Evolutionary conservation across 2,888 invertebrate genomes (phyloP), one percentile per base, ranked within the genome.

Genomic region (Cheilosia scutellata): DNA sequence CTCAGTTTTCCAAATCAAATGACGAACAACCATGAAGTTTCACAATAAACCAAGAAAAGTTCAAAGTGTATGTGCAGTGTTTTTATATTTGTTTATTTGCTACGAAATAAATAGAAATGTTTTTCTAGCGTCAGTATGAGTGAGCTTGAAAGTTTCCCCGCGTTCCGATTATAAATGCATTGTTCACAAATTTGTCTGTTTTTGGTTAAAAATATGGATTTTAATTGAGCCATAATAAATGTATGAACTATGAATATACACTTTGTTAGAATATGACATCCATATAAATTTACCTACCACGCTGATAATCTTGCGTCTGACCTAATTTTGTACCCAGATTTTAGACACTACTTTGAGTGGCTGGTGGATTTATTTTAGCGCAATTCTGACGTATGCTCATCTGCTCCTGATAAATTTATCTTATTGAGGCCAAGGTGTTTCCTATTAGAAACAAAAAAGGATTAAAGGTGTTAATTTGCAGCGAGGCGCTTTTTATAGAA

Each of bases 31-130:
- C 72, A 86, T 86, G 86, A 86, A 86, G 86, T 82, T 82, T 80
- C 86, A 82, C 86, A 82, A 86, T 86, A 86, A 86, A 86, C 80
- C 86, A 86, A 86, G 86, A 76, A 82, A 77, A 86, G 86, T 86
- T 76, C 86, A 77, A 82, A 86, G 86, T 80, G 86, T 86, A 86
- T 86, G 86, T 86, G 82, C 86, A 72, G 62, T 82, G 80, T 77
- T 80, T 79, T 74, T 75, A 77, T 77, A 84, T 75, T 84, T 84
- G 84, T 84, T 84, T 84, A 79, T 74, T 70, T 84, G 20, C 44
- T 66, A 75, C 44, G 65, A 75, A 76, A 70, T 62, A 70, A 78
- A 74, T 44, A 29, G 62, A 65, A 76, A 47, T 65, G 37, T 71
- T 33, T 47, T 40, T 40, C 62, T 44, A 31, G 4, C 42, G n/a